Conservation (phyloP, 2,797 vertebrate species). For the Okamejei kenojei region DNA sequence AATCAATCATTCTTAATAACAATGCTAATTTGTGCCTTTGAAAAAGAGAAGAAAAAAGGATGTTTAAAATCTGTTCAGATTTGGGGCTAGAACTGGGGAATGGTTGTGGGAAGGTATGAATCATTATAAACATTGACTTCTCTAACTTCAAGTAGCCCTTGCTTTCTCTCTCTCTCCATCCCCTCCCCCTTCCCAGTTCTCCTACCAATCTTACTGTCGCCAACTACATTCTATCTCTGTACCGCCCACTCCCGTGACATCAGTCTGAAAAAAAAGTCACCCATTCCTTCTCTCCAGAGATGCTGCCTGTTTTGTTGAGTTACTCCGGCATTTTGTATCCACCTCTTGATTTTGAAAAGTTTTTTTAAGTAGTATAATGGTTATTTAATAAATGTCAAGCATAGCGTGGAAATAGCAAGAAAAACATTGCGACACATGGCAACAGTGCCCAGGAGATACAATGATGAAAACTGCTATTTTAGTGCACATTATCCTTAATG, state of each 20-base stretch:
- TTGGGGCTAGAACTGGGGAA: neutral
- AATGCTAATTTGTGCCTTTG: neutral
- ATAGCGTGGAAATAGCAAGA: neutral
- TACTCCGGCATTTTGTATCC: too few species aligned
- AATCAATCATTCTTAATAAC: neutral
- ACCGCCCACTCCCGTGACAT: too few species aligned
- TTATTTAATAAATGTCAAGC: slow-evolving; percentile 10
- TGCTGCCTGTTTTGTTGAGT: too few species aligned
- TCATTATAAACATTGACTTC: neutral
- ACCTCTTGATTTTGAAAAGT: neutral
- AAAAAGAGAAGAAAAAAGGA: neutral
- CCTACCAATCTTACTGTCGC: too few species aligned
- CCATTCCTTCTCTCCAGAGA: too few species aligned
- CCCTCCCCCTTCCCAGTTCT: too few species aligned
- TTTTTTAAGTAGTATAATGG: neutral
- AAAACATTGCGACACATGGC: neutral
- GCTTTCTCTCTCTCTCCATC: too few species aligned
- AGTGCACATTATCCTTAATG: neutral
- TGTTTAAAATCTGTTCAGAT: neutral
- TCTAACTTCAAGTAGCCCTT: too few species aligned
- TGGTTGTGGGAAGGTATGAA: neutral
- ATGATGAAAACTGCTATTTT: neutral
- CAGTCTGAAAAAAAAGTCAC: too few species aligned
- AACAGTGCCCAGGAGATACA: neutral
- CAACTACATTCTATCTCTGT: too few species aligned